These are phyloP conservation scores for Diorhabda elongata DNA, from an alignment of 1,140 invertebrate species.

Conservation along the genomic window DNA sequence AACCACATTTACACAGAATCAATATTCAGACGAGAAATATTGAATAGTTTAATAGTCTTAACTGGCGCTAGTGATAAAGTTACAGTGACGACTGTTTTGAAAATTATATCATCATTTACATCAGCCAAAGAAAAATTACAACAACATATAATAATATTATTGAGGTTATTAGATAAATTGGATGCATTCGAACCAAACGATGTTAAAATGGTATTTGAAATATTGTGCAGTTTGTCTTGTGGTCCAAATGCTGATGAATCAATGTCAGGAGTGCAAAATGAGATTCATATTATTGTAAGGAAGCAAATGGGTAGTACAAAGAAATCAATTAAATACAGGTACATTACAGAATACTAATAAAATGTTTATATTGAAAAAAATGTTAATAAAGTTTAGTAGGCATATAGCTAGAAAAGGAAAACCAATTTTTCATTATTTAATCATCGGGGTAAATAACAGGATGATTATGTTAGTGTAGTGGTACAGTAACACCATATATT, in stretches of 20 bases:
- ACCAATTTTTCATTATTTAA: too few species aligned
- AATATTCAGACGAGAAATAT: conserved; percentile 34
- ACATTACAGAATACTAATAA: too few species aligned
- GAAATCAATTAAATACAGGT: conserved; percentile 44
- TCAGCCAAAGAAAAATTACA: conserved; percentile 36
- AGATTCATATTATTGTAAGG: conserved; percentile 58
- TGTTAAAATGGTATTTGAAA: conserved; percentile 52
- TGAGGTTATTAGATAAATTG: conserved; percentile 56
- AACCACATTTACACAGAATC: conserved; percentile 27
- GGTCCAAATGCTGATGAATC: conserved; percentile 46
- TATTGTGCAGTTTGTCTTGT: conserved; percentile 54
- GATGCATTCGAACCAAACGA: conserved; percentile 55
- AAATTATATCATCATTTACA: conserved; percentile 30
- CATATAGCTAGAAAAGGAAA: too few species aligned
- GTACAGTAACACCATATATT: too few species aligned
- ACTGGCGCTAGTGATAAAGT: conserved; percentile 31
- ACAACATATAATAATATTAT: conserved; percentile 46
- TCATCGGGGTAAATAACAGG: too few species aligned
- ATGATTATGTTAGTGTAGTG: too few species aligned
- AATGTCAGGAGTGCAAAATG: conserved; percentile 53
- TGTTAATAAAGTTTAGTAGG: too few species aligned
- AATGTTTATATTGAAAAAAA: too few species aligned
- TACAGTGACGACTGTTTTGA: conserved; percentile 29
- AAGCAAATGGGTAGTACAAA: conserved; percentile 58
- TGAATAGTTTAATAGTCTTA: conserved; percentile 35